Percentiles rank a stretch among this genome's conserved stretches.
Conservation (phyloP, 2,113 vertebrate species). For the Paraplagusia blochii region DNA sequence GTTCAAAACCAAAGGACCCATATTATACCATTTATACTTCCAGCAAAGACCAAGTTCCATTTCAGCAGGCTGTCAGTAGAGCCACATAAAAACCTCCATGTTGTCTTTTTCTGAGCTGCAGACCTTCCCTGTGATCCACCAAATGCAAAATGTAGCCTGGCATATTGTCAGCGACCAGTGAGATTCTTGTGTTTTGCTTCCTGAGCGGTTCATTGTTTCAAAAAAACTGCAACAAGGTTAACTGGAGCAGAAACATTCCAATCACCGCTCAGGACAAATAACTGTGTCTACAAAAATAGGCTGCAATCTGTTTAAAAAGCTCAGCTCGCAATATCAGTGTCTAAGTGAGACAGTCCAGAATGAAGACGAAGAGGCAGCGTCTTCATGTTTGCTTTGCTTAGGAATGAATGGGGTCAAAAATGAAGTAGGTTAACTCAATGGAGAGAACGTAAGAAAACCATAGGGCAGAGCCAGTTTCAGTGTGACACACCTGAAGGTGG, state of each 20-base stretch:
- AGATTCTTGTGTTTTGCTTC: slow-evolving; percentile 43
- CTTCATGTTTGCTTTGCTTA: slow-evolving; percentile 7
- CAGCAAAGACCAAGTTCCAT: slow-evolving; percentile 18
- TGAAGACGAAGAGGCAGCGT: slow-evolving; percentile 1
- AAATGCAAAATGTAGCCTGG: slow-evolving; percentile 27
- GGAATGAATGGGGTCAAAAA: background rate
- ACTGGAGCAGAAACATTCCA: slow-evolving; percentile 79
- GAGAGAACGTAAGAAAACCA: slow-evolving; percentile 28
- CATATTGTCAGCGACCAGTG: slow-evolving; percentile 44
- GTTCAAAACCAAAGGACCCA: slow-evolving; percentile 61
- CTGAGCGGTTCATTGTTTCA: slow-evolving; percentile 59
- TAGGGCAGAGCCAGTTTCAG: slow-evolving; percentile 44
- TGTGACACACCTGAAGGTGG: slow-evolving; percentile 66
- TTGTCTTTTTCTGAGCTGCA: slow-evolving; percentile 31
- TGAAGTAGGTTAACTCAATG: slow-evolving; percentile 20
- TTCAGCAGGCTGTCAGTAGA: slow-evolving; percentile 19
- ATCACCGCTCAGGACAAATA: slow-evolving; percentile 39
- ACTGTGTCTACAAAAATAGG: slow-evolving; percentile 9
- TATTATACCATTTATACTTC: slow-evolving; percentile 42
- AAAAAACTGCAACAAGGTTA: slow-evolving; percentile 64
- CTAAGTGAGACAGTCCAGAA: background rate
- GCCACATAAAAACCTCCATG: slow-evolving; percentile 4
- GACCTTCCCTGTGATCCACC: slow-evolving; percentile 47
- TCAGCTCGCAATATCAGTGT: slow-evolving; percentile 15
- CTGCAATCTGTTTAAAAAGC: slow-evolving; percentile 4